These are phyloP conservation scores for Nannobrachium achirus DNA, from an alignment of 2,113 vertebrate genomes.

Conservation along the genomic window DNA sequence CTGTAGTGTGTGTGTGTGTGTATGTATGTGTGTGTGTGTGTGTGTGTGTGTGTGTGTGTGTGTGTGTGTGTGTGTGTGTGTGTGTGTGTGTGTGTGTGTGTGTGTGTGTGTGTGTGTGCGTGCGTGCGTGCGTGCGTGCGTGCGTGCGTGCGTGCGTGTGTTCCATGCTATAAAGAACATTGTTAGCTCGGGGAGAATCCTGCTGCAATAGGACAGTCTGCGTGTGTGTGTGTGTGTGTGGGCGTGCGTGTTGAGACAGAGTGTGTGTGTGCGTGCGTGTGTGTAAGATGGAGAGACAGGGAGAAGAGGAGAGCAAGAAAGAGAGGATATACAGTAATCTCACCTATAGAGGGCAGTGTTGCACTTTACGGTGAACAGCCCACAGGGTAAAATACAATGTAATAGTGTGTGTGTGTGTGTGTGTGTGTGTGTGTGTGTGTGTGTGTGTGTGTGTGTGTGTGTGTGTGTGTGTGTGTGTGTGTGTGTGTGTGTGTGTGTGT, in stretches of 20 bases:
- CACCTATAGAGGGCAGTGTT: too few relatives aligned
- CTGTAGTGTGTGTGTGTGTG: background rate
- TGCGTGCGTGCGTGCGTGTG: background rate
- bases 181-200: constrained; percentile 53
- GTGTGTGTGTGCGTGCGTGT: too few relatives aligned
- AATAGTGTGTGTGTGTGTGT: background rate
- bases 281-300: too few relatives aligned
- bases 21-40: background rate
- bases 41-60: constrained; percentile 10
- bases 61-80: constrained; percentile 41
- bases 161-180: constrained; percentile 36
- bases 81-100: constrained; percentile 28
- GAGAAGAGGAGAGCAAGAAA: background rate
- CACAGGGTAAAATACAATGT: constrained; percentile 43
- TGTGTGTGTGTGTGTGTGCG: constrained; percentile 2
- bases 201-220: constrained; percentile 26
- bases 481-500: constrained; percentile 60
- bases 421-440: constrained; percentile 22
- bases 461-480: constrained; percentile 18
- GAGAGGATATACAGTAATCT: too few relatives aligned
- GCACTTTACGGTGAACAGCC: too few relatives aligned
- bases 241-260: too few relatives aligned
- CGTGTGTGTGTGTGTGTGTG: constrained; percentile 24
- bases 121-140: constrained; percentile 5
- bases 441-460: constrained; percentile 18